phyloP scores from a whole-genome alignment of 2,888 invertebrate genomes.

The Prionchulus punctatus region DNA sequence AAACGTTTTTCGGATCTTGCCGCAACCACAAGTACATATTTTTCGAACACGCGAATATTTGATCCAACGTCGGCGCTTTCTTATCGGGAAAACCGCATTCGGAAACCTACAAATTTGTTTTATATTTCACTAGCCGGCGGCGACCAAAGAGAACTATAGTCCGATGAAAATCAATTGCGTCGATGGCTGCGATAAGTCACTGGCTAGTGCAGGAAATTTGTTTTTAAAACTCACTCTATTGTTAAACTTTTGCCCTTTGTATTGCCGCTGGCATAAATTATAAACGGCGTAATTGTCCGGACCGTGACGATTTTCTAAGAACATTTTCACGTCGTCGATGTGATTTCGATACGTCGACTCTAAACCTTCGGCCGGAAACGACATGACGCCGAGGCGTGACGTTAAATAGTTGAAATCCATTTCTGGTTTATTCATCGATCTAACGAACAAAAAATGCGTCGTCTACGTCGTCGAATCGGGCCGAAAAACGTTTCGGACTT shows the following conservation, averaged over 20 bases:
- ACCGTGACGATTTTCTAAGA: constrained; percentile 52
- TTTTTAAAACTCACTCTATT: constrained; percentile 33
- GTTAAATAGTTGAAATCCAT: constrained; percentile 82
- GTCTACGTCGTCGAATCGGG: background rate
- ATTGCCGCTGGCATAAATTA: constrained; percentile 54
- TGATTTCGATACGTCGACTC: constrained; percentile 77
- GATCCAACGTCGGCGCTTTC: no score
- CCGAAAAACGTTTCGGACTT: background rate
- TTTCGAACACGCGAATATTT: no score
- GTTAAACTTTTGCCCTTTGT: constrained; percentile 39
- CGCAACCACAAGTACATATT: no score
- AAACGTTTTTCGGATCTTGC: no score
- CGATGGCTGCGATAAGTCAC: no score
- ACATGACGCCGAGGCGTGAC: constrained; percentile 72
- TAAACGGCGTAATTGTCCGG: constrained; percentile 61
- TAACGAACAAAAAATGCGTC: background rate
- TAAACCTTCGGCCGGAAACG: constrained; percentile 71
- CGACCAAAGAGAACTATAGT: no score
- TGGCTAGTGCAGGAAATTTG: no score
- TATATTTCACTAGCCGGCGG: no score
- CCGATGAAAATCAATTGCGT: no score
- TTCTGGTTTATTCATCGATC: constrained; percentile 41
- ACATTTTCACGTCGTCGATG: constrained; percentile 70
- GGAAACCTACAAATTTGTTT: no score
- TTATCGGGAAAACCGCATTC: no score